phyloP scores from a whole-genome alignment of 2,797 vertebrate species.

The Crocodylus rhombifer region DNA sequence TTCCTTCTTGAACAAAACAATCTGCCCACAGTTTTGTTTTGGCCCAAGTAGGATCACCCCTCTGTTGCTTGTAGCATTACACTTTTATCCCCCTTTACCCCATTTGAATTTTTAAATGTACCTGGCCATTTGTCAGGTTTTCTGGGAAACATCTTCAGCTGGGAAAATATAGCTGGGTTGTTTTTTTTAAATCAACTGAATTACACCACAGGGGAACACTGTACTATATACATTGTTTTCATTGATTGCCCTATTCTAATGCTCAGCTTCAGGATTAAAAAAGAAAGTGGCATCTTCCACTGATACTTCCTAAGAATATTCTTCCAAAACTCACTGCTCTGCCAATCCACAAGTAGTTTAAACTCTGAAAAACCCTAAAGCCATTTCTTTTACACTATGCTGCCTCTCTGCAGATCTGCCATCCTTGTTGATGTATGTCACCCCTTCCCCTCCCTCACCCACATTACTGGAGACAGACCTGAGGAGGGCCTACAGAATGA shows the following conservation, averaged over 20 bases:
- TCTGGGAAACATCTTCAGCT: neutral
- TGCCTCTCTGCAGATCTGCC: conserved; percentile 8
- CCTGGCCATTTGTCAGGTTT: neutral
- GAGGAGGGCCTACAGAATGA: conserved; percentile 42
- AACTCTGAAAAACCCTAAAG: neutral
- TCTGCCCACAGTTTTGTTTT: neutral
- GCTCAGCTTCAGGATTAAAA: neutral
- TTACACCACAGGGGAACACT: neutral
- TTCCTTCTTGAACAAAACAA: neutral
- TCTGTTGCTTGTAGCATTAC: neutral
- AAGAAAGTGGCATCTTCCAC: neutral
- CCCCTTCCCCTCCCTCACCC: neutral
- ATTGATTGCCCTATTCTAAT: conserved; percentile 36
- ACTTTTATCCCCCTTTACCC: too few relatives aligned
- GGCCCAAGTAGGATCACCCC: neutral
- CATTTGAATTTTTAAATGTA: neutral
- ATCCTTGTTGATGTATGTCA: neutral
- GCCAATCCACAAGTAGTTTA: neutral
- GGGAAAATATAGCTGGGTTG: fast-evolving
- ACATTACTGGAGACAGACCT: neutral
- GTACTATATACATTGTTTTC: conserved; percentile 55
- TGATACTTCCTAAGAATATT: neutral
- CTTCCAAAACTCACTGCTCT: conserved; percentile 10
- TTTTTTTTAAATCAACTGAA: conserved; percentile 4
- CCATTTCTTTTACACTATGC: neutral